Evolutionary conservation across 1,140 invertebrate species (phyloP).

Genomic region (Brachionus koreanus): DNA sequence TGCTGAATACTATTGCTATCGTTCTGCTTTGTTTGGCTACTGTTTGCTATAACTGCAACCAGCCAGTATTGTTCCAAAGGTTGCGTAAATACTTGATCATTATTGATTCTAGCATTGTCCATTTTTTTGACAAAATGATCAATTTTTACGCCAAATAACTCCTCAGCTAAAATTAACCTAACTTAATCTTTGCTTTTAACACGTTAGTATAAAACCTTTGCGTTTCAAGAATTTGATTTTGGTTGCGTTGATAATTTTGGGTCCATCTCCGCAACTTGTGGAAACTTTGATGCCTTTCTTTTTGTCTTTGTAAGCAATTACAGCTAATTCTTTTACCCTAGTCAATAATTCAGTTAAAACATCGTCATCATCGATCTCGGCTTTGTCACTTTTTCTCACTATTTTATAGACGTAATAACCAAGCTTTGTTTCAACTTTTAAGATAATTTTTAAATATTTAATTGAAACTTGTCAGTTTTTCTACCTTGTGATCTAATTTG

Average conservation of each 20-base stretch:
- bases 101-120: neutral
- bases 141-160: neutral
- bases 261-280: neutral
- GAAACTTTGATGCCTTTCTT: neutral
- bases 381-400: neutral
- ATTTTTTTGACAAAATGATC: neutral
- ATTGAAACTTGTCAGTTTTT: no score
- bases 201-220: neutral
- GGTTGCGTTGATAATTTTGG: neutral
- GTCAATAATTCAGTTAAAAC: neutral
- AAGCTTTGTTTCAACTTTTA: neutral
- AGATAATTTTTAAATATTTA: no score
- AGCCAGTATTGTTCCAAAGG: neutral
- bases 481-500: no score
- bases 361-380: neutral
- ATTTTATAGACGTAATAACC: neutral
- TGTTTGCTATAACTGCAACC: neutral
- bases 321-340: neutral
- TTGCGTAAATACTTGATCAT: neutral
- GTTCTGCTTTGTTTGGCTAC: no score
- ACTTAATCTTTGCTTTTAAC: neutral
- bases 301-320: neutral
- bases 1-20: neutral
- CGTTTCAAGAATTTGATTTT: neutral
- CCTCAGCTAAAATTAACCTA: neutral